Evolutionary conservation across 2,113 vertebrate species (phyloP), one percentile per base, ranked within the genome.

Genomic region (Chaetura pelagica): DNA sequence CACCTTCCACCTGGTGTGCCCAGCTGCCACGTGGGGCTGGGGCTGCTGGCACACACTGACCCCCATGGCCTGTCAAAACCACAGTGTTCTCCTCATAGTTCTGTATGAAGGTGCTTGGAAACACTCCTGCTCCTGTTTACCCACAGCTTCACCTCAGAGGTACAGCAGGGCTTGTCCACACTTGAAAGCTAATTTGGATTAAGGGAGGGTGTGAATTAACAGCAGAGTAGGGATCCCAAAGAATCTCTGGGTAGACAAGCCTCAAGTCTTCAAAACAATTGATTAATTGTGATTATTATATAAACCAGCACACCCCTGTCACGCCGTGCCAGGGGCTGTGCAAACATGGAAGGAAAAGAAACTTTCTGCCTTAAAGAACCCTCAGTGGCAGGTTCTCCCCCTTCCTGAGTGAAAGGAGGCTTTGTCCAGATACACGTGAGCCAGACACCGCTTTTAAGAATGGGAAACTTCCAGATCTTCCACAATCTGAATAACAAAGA

Each of bases 11-110:
- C 27, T 30, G 9, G 6, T 14, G 18, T 12, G 23, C 30, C 29
- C 7, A 0, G 8, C 73, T 24, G 52, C 29, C 3, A 51, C 1
- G 3, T 1, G 22, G 12, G 40, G n/a, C 26, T 0, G 2, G 80
- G 55, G 32, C 23, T 72, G 58, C 78, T 7, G 0, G 40, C 74
- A 23, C 74, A 3, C 35, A 0, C 6, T 4, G 38, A 48, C 7
- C 32, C 44, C 30, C 42, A 0, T 42, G 17, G 55, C n/a, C 5
- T 42, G 34, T 7, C 75, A 83, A 27, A 51, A 34, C 6, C 42
- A 4, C 48, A 30, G 52, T 13, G 1, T n/a, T 40, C 34, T 48
- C 80, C 84, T 15, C 5, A 1, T 4, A 23, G 44, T 3, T 7
- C 26, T 64, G 63, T 18, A 58, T 10, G 3, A 57, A 9, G 2